Evolutionary conservation across 2,888 invertebrate species (phyloP), one percentile per base, ranked within the genome.

Genomic region (Pyrgus malvae): DNA sequence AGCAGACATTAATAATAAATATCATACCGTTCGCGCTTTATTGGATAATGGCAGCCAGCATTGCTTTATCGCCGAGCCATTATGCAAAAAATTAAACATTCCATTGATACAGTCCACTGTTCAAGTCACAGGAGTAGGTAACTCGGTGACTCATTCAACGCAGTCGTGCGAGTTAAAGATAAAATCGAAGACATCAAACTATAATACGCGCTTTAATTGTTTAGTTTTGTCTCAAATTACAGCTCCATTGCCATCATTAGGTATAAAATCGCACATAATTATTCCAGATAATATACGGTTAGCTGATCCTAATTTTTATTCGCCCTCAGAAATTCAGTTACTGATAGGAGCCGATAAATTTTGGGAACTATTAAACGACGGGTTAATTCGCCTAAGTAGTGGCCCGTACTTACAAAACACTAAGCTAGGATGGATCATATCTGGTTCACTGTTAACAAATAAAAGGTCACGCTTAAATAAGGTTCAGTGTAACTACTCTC

Each of bases 21-120:
- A 58, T 53, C 57, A 61, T 12, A 62, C 53, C 35, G 42, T 25
- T 0, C 60, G 65, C 6, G 62, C 60, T 1, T 42, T 64, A 2
- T 37, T 63, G 7, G 64, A 64, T 27, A 63, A 55, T 31, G 63
- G 64, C 1, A 64, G 66, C 25, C 58, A 61, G 31, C 57, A 62
- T 31, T 57, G 61, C 31, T 61, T 63, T 45, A 50, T 60, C 1
- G 29, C 59, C 0, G 46, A 59, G 19, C 27, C 51, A 19, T 41
- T 61, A 41, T 55, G 56, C 8, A 35, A 55, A 14, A 49, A 17
- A 41, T 37, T 63, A 16, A 55, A 61, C 9, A 14, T 59, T 25
- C 31, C 48, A 23, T 37, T 42, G 12, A 23, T 49, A 49, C 57
- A 57, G 49, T 51, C 57, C 57, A 58, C 61, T 42, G 48, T 48